Base-by-base conservation (phyloP, 2,888 invertebrate genomes). In the Drosophila atripex region DNA sequence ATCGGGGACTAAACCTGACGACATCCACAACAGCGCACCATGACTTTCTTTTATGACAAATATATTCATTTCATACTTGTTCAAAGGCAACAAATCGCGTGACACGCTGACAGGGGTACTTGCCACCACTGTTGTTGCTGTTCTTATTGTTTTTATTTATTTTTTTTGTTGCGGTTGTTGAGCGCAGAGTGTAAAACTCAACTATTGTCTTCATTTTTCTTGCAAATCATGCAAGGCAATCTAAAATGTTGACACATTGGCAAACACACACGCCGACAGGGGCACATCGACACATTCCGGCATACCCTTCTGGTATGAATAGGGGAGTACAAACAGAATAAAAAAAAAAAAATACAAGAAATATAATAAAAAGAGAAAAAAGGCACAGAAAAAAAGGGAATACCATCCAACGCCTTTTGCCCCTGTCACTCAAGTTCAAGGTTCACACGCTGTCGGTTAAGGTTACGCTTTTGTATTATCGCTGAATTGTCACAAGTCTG, bases 201-300 rank as follows among this genome's bases (percentile, higher is more conserved):
- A 83, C 82, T 83, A 83, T 83, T 82, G 87, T 87, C 78, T 82
- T 84, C 87, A 82, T 87, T 84, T 87, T 87, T 83, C 88, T 85
- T 87, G 82, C 88, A 72, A 87, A 87, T 83, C 82, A 83, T 83
- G 87, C 88, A 83, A 76, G 79, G 86, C 87, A 76, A 87, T 85
- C 82, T 71, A 71, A 87, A 58, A 75, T 79, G 82, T 87, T 85
- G 82, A 85, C 82, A 83, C 79, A 87, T 78, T 77, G 71, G 76
- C 78, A 74, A 74, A 74, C 78, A 74, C 63, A 70, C 54, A 60
- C 39, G 41, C 47, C 59, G 47, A 43, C 41, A 47, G 16, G 55
- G 63, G 52, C 52, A 52, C 65, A 64, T 65, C 64, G 64, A 66
- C 64, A 63, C 51, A 63, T 63, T 45, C 60, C 39, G 21, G 30